Percentiles rank a stretch among this genome's conserved stretches.
Conservation (phyloP, 53 echinoderm and acorn worm genomes). For the Apostichopus leukothele region DNA sequence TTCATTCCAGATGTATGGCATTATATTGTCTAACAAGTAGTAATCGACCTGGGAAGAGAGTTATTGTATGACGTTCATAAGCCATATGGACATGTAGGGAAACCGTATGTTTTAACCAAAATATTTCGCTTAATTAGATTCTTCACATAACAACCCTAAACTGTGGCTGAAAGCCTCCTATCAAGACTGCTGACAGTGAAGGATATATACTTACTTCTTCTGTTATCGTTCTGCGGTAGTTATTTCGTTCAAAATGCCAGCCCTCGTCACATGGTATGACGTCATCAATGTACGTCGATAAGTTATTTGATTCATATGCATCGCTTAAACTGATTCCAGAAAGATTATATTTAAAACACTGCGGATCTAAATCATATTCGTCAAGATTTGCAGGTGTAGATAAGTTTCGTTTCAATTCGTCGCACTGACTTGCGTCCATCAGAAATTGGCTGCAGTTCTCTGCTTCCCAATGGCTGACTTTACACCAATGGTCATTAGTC, state of each 20-base stretch:
- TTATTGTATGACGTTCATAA: too few species aligned
- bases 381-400: neutral
- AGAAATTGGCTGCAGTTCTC: slow-evolving; percentile 21
- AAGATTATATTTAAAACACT: slow-evolving; percentile 13
- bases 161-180: too few species aligned
- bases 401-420: neutral
- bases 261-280: slow-evolving; percentile 13
- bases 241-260: slow-evolving; percentile 13
- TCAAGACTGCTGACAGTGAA: too few species aligned
- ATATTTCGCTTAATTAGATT: too few species aligned
- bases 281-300: neutral
- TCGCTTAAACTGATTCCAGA: neutral
- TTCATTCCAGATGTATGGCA: too few species aligned
- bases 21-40: too few species aligned
- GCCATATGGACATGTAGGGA: too few species aligned
- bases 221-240: neutral
- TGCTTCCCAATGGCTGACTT: slow-evolving; percentile 1
- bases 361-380: neutral
- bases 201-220: slow-evolving; percentile 14
- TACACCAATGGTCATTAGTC: slow-evolving; percentile 43
- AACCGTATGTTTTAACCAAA: too few species aligned
- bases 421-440: neutral
- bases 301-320: neutral
- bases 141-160: too few species aligned
- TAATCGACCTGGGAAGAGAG: too few species aligned